A percentile compares a stretch with the other conserved stretches of the same genome.
These are phyloP conservation scores for Dicyrtoma fusca DNA, from an alignment of 2,888 invertebrate species.

Conservation along the genomic window DNA sequence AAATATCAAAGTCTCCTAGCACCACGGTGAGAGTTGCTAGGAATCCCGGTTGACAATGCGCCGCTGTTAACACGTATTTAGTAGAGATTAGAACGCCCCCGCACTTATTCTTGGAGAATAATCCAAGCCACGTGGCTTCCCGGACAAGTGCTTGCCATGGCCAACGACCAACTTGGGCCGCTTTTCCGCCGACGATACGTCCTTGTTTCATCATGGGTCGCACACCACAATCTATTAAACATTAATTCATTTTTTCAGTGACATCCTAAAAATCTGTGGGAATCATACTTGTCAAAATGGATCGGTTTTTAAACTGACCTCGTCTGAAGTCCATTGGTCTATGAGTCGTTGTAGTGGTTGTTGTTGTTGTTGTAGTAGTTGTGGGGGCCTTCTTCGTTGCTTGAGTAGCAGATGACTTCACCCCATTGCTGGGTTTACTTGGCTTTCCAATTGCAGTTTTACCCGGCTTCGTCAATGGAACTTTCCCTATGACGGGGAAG, in stretches of 20 bases:
- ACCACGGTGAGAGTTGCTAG: conserved; percentile 87
- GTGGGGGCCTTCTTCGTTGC: conserved; percentile 1
- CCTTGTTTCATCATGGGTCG: conserved; percentile 73
- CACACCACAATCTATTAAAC: conserved; percentile 76
- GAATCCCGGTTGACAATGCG: conserved; percentile 94
- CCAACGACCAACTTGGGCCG: conserved; percentile 80
- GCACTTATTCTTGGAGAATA: conserved; percentile 93
- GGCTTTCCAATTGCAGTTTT: conserved; percentile 37
- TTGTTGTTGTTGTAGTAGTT: conserved; percentile 42
- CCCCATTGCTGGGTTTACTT: not conserved
- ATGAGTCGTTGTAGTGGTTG: conserved; percentile 41
- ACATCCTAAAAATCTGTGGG: not conserved
- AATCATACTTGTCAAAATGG: not conserved
- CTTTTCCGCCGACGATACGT: conserved; percentile 87
- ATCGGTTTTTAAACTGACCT: conserved; percentile 43
- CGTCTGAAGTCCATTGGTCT: conserved; percentile 55
- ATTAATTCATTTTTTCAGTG: not conserved
- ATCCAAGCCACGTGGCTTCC: conserved; percentile 89
- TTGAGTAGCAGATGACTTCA: conserved; percentile 36
- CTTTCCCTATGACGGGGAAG: conserved; percentile 42
- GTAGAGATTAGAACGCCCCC: conserved; percentile 90
- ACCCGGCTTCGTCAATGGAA: conserved; percentile 45
- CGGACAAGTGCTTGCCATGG: conserved; percentile 92
- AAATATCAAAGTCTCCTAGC: conserved; percentile 88
- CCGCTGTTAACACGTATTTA: conserved; percentile 86